phyloP scores from a whole-genome alignment of 2,888 invertebrate species.

The Trypoxylon attenuatum region DNA sequence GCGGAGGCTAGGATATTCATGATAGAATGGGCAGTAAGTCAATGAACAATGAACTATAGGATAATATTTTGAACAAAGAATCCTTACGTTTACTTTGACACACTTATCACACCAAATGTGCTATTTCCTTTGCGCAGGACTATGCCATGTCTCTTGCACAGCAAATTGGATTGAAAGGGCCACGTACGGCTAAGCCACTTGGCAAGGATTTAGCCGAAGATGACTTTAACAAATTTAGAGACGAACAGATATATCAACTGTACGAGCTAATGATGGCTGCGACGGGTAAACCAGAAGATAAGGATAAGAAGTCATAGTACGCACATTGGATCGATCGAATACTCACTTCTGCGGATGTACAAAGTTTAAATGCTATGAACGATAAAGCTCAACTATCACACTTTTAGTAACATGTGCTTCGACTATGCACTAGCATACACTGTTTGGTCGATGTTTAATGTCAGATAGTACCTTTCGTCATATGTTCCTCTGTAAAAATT shows the following conservation, averaged over 20 bases:
- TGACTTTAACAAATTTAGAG: conserved; percentile 83
- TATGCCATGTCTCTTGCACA: conserved; percentile 85
- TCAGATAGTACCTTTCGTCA: too few relatives aligned
- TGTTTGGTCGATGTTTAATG: too few relatives aligned
- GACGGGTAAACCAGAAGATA: conserved; percentile 70
- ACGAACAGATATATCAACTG: conserved; percentile 89
- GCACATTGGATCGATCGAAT: too few relatives aligned
- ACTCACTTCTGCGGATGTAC: too few relatives aligned
- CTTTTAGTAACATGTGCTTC: too few relatives aligned
- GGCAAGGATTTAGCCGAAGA: conserved; percentile 80
- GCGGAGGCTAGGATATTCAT: conserved; percentile 86
- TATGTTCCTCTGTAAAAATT: too few relatives aligned
- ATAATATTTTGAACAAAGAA: neutral
- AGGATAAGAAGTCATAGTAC: conserved; percentile 25
- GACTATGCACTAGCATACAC: too few relatives aligned
- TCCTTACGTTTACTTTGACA: conserved; percentile 1
- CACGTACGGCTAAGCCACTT: conserved; percentile 77
- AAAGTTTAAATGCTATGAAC: too few relatives aligned
- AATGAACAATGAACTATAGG: conserved; percentile 1
- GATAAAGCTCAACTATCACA: too few relatives aligned
- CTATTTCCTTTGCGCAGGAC: conserved; percentile 77
- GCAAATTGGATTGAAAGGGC: conserved; percentile 83
- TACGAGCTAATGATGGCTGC: conserved; percentile 87
- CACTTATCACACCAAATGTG: conserved; percentile 1
- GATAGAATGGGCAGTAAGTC: conserved; percentile 90